These are phyloP conservation scores for Rhabdornis inornatus DNA, from an alignment of 2,113 vertebrate genomes.

Conservation along the genomic window DNA sequence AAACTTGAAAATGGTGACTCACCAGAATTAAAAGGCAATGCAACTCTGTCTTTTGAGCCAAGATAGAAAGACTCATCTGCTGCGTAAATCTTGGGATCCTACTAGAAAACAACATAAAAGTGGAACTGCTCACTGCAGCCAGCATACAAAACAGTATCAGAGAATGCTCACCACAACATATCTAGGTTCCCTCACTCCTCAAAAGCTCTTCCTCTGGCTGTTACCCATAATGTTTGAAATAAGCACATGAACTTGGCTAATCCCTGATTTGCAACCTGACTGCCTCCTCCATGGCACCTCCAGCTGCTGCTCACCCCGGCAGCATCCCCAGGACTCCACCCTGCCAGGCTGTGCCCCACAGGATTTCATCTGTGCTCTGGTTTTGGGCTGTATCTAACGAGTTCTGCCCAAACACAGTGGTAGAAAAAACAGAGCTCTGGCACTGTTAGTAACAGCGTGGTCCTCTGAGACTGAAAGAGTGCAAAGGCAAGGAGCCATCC, in stretches of 20 bases:
- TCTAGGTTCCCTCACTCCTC: not conserved
- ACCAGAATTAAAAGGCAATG: not conserved
- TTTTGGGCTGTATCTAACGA: not conserved
- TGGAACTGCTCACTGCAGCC: not conserved
- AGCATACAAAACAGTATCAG: not conserved
- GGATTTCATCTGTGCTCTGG: not conserved
- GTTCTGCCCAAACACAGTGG: not conserved
- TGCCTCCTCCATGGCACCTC: not conserved
- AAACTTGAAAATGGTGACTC: not conserved
- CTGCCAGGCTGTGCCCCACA: not conserved
- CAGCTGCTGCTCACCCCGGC: not conserved
- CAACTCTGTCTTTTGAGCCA: not conserved
- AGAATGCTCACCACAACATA: not conserved
- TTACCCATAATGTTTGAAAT: not conserved
- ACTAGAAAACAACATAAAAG: not conserved
- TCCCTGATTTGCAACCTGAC: not conserved
- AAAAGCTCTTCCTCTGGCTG: not conserved
- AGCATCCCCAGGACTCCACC: not conserved
- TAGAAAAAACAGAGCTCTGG: not conserved
- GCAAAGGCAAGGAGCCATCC: not conserved
- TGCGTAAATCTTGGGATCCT: not conserved
- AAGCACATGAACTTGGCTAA: not conserved
- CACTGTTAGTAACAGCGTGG: fast-evolving
- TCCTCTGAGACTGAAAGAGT: not conserved
- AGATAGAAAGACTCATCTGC: not conserved